A percentile compares a stretch with the other conserved stretches of the same genome.
phyloP scores from a whole-genome alignment of 2,797 vertebrate species.

The Gobionotothen gibberifrons region DNA sequence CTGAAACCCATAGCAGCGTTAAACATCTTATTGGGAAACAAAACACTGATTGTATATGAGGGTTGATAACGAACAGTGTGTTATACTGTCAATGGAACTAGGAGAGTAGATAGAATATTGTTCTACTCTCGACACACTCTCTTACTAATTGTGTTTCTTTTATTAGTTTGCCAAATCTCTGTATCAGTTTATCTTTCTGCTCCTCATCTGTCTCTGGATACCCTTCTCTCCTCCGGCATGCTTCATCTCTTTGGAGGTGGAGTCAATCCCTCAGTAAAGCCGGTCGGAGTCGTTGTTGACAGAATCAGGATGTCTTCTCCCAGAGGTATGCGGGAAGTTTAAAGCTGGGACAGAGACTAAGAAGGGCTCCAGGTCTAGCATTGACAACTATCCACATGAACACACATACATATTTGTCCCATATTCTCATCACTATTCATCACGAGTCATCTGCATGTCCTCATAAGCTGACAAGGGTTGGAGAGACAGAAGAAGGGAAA shows the following conservation, averaged over 20 bases:
- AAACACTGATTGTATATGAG: neutral
- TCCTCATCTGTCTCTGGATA: conserved; percentile 39
- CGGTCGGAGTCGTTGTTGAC: conserved; percentile 66
- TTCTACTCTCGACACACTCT: conserved; percentile 16
- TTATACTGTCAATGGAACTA: conserved; percentile 27
- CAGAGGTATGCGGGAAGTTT: conserved; percentile 55
- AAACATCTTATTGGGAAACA: conserved; percentile 32
- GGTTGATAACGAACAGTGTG: conserved; percentile 24
- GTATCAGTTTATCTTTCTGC: conserved; percentile 39
- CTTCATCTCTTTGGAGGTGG: conserved; percentile 45
- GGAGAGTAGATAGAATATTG: conserved; percentile 21
- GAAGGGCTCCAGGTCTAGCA: conserved; percentile 47
- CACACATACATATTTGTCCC: conserved; percentile 51
- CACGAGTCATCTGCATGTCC: conserved; percentile 60
- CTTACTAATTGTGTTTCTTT: conserved; percentile 31
- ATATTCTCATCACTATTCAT: conserved; percentile 79
- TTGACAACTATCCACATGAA: conserved; percentile 36
- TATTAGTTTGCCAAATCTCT: conserved; percentile 45
- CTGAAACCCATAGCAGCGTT: conserved; percentile 37
- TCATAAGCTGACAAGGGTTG: conserved; percentile 52
- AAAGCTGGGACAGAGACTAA: conserved; percentile 51
- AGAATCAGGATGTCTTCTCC: conserved; percentile 77
- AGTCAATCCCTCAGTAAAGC: conserved; percentile 49
- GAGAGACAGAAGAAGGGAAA: conserved; percentile 16
- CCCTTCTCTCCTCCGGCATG: conserved; percentile 29